Evolutionary conservation across 2,797 vertebrate species (phyloP).

Genomic region (Triplophysa yarkandensis): DNA sequence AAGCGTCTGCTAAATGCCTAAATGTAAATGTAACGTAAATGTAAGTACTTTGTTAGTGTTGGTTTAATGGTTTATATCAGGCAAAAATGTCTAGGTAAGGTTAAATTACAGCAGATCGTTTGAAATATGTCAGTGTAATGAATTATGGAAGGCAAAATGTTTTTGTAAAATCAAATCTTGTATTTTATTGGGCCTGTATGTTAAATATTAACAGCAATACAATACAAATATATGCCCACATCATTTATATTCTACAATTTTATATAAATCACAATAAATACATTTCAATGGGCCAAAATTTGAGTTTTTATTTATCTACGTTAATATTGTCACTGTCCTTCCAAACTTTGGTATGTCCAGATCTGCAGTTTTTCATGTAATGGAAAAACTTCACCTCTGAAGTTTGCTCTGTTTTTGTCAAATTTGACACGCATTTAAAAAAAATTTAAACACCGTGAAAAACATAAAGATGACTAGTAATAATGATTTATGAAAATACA

Average conservation of each 20-base stretch:
- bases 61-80: neutral
- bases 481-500: no score
- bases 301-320: neutral
- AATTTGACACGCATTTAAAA: no score
- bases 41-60: no score
- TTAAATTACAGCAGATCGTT: neutral
- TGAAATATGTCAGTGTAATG: neutral
- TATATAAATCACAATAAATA: neutral
- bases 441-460: no score
- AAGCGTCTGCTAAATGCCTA: no score
- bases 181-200: constrained; percentile 24
- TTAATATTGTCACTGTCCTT: no score
- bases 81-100: neutral
- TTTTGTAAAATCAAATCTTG: constrained; percentile 5
- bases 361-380: no score
- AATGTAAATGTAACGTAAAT: no score
- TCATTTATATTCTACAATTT: constrained; percentile 8
- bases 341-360: no score
- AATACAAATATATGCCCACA: constrained; percentile 4
- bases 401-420: no score
- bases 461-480: no score
- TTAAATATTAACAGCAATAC: constrained; percentile 2
- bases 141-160: constrained; percentile 12
- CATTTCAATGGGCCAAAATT: neutral
- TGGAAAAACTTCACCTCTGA: no score